These are phyloP conservation scores for Arothron firmamentum DNA, from an alignment of 2,113 vertebrate species.

Conservation along the genomic window DNA sequence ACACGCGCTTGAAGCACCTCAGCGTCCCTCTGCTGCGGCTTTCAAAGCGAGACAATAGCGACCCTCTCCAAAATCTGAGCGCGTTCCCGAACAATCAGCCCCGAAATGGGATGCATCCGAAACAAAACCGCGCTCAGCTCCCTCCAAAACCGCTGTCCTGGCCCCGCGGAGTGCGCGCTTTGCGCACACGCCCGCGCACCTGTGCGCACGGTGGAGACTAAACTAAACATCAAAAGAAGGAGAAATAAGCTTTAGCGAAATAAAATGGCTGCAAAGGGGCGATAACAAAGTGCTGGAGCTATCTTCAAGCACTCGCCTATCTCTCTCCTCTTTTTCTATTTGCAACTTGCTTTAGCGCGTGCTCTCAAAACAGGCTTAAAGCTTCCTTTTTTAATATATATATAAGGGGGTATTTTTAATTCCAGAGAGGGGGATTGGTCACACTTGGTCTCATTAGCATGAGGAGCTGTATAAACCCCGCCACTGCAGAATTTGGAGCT, in stretches of 20 bases:
- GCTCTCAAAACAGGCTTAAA: slow-evolving; percentile 56
- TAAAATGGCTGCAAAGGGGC: slow-evolving; percentile 48
- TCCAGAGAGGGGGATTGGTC: slow-evolving; percentile 70
- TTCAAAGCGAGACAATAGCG: neutral
- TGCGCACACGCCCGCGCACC: neutral
- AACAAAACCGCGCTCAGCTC: slow-evolving; percentile 24
- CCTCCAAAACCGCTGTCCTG: neutral
- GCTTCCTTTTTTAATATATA: slow-evolving; percentile 2
- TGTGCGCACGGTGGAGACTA: slow-evolving; percentile 16
- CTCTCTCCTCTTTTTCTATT: slow-evolving; percentile 23
- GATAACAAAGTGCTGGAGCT: slow-evolving; percentile 51
- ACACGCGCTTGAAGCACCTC: neutral
- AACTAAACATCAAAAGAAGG: slow-evolving; percentile 37
- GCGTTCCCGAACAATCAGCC: slow-evolving; percentile 4
- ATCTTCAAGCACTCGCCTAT: slow-evolving; percentile 52
- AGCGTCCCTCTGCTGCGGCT: too few relatives aligned
- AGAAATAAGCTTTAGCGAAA: slow-evolving; percentile 28
- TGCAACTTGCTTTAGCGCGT: slow-evolving; percentile 46
- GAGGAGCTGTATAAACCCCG: slow-evolving; percentile 81
- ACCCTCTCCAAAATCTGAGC: neutral
- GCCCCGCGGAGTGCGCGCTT: neutral
- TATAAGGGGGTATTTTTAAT: slow-evolving; percentile 70
- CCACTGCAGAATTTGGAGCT: slow-evolving; percentile 71
- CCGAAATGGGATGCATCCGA: slow-evolving; percentile 16
- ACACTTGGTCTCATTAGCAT: slow-evolving; percentile 84